These are phyloP conservation scores for Rhyzopertha dominica DNA, from an alignment of 1,140 invertebrate genomes.

Conservation along the genomic window DNA sequence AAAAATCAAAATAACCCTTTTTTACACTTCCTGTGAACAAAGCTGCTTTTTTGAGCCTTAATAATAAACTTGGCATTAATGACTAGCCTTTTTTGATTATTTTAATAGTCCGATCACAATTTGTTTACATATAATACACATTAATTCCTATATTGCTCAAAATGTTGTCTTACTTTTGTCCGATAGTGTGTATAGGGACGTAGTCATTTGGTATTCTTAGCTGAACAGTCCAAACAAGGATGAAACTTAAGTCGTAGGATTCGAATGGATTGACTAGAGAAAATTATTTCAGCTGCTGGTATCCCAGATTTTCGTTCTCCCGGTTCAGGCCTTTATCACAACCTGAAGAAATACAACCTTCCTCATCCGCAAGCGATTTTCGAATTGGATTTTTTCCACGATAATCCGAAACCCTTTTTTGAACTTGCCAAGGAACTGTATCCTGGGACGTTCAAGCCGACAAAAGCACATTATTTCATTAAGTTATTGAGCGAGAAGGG, in stretches of 20 bases:
- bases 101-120: neutral
- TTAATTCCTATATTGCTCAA: neutral
- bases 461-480: slow-evolving; percentile 79
- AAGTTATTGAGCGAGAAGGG: slow-evolving; percentile 73
- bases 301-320: slow-evolving; percentile 93
- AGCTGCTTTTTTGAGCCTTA: neutral
- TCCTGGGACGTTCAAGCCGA: slow-evolving; percentile 77
- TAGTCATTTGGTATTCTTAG: neutral
- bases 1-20: no score
- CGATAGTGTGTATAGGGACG: neutral
- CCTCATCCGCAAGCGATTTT: slow-evolving; percentile 95
- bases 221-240: no score
- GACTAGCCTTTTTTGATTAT: neutral
- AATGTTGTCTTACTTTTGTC: no score
- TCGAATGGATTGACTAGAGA: no score
- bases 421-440: slow-evolving; percentile 80
- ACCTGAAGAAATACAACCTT: slow-evolving; percentile 86
- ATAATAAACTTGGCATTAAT: neutral
- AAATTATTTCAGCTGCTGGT: slow-evolving; percentile 70
- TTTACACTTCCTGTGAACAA: no score
- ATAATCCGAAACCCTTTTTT: slow-evolving; percentile 84
- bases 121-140: neutral
- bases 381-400: slow-evolving; percentile 77
- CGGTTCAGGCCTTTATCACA: slow-evolving; percentile 86
- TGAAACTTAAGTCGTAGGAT: no score